Percentiles rank a stretch among this genome's conserved stretches.
phyloP scores from a whole-genome alignment of 2,113 vertebrate genomes.

The Cyanoderma ruficeps region DNA sequence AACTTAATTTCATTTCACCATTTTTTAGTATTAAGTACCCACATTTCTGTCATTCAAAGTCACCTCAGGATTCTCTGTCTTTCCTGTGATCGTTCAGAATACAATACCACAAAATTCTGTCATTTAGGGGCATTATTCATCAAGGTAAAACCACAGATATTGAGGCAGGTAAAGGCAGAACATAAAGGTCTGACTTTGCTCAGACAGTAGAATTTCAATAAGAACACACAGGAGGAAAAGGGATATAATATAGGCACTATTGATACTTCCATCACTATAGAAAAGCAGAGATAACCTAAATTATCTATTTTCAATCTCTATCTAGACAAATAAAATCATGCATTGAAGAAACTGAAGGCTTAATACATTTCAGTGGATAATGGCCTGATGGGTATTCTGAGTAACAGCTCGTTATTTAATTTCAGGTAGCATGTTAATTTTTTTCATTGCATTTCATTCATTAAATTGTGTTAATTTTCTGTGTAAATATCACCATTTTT shows the following conservation, averaged over 20 bases:
- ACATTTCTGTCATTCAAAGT: neutral
- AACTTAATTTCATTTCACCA: neutral
- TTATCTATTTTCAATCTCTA: neutral
- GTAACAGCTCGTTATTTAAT: neutral
- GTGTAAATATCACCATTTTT: neutral
- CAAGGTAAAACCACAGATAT: neutral
- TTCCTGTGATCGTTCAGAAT: neutral
- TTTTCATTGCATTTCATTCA: neutral
- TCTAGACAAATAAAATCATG: neutral
- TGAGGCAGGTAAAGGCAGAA: neutral
- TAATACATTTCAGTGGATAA: neutral
- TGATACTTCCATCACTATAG: neutral
- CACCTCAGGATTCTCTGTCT: neutral
- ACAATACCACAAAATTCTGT: neutral
- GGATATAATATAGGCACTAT: fast-evolving
- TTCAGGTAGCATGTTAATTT: neutral
- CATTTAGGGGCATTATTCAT: neutral
- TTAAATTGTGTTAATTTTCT: neutral
- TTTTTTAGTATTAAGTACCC: neutral
- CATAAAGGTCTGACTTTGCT: neutral
- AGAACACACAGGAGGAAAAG: neutral
- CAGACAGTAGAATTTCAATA: neutral
- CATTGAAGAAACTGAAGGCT: neutral
- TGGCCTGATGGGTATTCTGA: neutral
- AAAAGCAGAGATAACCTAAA: neutral